Base-by-base conservation (phyloP, 2,113 vertebrate species). In the Hippocampus mohnikei region DNA sequence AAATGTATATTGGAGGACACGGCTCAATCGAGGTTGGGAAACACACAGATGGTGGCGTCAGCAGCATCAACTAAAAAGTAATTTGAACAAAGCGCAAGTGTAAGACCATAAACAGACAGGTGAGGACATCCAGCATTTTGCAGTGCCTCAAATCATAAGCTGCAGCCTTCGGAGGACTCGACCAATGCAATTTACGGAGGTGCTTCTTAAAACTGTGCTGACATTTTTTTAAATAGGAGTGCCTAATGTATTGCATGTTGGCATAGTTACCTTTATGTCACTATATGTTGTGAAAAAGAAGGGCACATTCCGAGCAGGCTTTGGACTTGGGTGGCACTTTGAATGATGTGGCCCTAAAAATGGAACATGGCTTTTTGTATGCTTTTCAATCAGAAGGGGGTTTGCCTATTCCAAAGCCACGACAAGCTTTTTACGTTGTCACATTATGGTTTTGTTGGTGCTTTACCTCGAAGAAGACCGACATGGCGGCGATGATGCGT, bases 391-490 rank as follows among this genome's bases (percentile, higher is more conserved):
- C 27, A 21, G 10, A 40, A 42, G 12, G 11, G 41, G 37, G 37
- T 23, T 50, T 42, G 20, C 42, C 42, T 64, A n/a, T 64, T 13
- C 11, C 37, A 15, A 42, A 15, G 40, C 8, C 10, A 63, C 0
- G 16, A 63, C 37, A 42, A 41, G 40, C 40, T 62, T 11, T 62
- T 41, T 62, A 20, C n/a, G 8, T 6, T 42, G 20, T 9, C 5
- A 4, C 21, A 12, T 23, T 13, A 1, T 23, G n/a, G 7, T 65
- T 12, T 44, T 44, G 40, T 46, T 46, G 63, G 25, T 60, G 18
- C 58, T 91, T 90, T 95, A 99, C 97, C 94, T 99, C 95, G 89
- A 99, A 97, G 92, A 99, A 99, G 80, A 98, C 87, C 0, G 95
- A 93, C 95, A 99, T 95, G 77, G 95, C 95, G 78, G 95, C 95